Percentiles rank a stretch among this genome's conserved stretches.
phyloP scores from a whole-genome alignment of 2,888 invertebrate species.

The Meghimatium bilineatum region DNA sequence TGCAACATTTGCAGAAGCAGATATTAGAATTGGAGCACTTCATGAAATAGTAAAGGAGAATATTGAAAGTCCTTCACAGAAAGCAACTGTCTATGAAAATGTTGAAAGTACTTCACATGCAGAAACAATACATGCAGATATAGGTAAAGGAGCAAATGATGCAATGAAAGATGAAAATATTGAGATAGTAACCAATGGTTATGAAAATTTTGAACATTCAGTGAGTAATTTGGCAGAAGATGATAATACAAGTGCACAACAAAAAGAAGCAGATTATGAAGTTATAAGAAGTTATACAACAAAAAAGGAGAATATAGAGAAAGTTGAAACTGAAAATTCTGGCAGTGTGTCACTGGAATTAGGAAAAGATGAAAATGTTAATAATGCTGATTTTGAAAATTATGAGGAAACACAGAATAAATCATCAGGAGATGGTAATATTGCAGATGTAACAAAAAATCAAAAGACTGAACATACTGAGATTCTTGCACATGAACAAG shows the following conservation, averaged over 20 bases:
- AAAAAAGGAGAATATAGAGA: neutral
- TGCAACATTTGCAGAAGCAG: neutral
- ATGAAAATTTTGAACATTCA: neutral
- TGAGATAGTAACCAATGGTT: neutral
- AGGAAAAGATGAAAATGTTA: neutral
- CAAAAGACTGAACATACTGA: neutral
- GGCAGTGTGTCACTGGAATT: neutral
- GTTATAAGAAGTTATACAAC: neutral
- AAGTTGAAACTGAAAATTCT: neutral
- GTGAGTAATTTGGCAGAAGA: neutral
- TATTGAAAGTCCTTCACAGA: neutral
- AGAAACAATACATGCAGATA: neutral
- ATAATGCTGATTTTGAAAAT: neutral
- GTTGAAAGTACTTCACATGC: neutral
- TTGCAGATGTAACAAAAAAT: neutral
- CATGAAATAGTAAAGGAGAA: neutral
- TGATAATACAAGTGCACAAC: neutral
- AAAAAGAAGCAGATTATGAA: slow-evolving; percentile 69
- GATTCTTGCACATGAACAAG: neutral
- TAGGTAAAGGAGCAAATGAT: neutral
- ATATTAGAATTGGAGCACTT: neutral
- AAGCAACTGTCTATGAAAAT: neutral
- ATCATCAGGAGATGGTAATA: neutral
- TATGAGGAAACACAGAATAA: neutral
- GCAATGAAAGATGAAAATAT: neutral